Conservation (phyloP, 2,888 invertebrate species). For the Troides aeacus region DNA sequence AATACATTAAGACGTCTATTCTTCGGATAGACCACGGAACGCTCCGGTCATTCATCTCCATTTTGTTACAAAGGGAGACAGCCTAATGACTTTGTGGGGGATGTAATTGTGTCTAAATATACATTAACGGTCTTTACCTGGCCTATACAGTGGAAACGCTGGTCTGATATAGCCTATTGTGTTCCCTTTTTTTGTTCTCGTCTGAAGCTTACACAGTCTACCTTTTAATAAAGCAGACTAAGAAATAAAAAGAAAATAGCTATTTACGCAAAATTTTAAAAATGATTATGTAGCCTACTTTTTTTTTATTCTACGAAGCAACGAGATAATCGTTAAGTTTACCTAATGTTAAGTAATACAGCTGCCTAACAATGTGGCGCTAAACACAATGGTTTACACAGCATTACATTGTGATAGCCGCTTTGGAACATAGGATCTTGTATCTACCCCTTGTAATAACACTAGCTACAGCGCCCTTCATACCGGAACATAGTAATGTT, state of each 20-base stretch:
- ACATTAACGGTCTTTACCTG: conserved; percentile 5
- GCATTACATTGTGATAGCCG: no score
- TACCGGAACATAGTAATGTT: no score
- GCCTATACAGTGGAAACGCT: conserved; percentile 1
- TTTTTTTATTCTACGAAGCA: no score
- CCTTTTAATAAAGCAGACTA: not conserved
- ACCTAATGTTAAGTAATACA: no score
- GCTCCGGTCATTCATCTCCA: conserved; percentile 15
- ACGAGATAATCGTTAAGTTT: no score
- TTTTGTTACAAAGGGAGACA: conserved; percentile 20
- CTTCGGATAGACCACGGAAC: conserved; percentile 8
- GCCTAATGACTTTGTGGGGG: conserved; percentile 16
- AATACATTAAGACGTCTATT: conserved; percentile 7
- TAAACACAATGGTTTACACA: no score
- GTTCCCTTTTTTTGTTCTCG: not conserved
- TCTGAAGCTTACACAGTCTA: not conserved
- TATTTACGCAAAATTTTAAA: not conserved
- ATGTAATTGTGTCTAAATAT: conserved; percentile 14
- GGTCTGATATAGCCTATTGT: conserved; percentile 5
- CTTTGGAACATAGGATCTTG: no score
- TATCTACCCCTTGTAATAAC: no score
- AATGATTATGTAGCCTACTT: not conserved
- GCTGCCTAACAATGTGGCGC: no score
- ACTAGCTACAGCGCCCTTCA: no score
- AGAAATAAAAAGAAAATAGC: not conserved